Conservation (phyloP, 2,888 invertebrate genomes). For the Chirona hameri region DNA sequence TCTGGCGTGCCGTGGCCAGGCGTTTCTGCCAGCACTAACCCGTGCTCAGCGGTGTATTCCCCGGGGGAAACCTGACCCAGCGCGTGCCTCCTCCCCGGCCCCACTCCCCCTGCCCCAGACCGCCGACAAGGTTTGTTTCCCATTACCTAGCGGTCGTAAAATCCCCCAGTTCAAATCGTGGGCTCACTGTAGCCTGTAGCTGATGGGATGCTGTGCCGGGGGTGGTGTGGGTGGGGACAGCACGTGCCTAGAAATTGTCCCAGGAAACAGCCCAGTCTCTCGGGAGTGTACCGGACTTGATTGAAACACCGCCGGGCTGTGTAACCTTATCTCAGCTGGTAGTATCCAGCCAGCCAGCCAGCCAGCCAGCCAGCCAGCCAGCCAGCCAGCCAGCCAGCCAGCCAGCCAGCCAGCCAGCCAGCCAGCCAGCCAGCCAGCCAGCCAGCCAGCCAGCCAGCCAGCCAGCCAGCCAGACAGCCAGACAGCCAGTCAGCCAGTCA, state of each 20-base stretch:
- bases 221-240: background rate
- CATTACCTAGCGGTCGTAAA: constrained; percentile 25
- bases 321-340: too few relatives aligned
- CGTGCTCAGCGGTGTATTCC: background rate
- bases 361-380: too few relatives aligned
- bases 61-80: background rate
- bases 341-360: too few relatives aligned
- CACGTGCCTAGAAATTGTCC: background rate
- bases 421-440: too few relatives aligned
- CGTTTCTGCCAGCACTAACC: background rate
- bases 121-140: background rate
- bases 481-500: too few relatives aligned
- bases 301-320: too few relatives aligned
- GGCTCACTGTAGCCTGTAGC: background rate
- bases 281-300: background rate
- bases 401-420: too few relatives aligned
- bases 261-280: background rate
- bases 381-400: too few relatives aligned
- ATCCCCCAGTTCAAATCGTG: background rate
- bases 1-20: too few relatives aligned
- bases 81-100: background rate
- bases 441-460: too few relatives aligned
- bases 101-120: background rate
- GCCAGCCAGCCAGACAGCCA: too few relatives aligned
- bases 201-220: background rate